phyloP scores from a whole-genome alignment of 1,140 invertebrate genomes.

The Asobara japonica region DNA sequence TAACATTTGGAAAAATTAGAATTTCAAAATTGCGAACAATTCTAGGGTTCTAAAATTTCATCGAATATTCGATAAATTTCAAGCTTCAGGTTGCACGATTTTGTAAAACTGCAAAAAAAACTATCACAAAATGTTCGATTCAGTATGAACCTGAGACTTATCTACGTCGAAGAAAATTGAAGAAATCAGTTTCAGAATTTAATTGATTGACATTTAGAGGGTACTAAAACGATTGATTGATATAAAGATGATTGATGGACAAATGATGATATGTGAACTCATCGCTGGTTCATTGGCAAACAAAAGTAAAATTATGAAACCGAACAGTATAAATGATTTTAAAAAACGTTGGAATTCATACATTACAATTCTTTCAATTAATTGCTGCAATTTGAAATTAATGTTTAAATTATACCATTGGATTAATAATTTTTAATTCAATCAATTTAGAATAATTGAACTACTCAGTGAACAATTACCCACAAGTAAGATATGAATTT shows the following conservation, averaged over 20 bases:
- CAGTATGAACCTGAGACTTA: too few relatives aligned
- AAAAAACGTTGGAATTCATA: not conserved
- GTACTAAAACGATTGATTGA: not conserved
- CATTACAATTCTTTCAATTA: not conserved
- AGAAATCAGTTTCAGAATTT: not conserved
- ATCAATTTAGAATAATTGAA: not conserved
- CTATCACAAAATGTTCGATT: too few relatives aligned
- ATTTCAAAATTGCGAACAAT: too few relatives aligned
- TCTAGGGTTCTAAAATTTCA: too few relatives aligned
- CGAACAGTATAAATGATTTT: not conserved
- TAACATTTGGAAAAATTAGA: too few relatives aligned
- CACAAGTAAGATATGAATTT: not conserved
- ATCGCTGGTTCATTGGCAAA: not conserved
- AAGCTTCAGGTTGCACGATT: too few relatives aligned
- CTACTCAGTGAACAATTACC: not conserved
- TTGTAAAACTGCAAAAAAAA: too few relatives aligned
- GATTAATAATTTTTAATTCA: not conserved
- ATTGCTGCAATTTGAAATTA: not conserved
- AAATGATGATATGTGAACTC: not conserved
- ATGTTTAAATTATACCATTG: not conserved
- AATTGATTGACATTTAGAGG: not conserved
- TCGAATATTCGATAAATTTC: too few relatives aligned
- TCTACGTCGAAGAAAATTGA: too few relatives aligned
- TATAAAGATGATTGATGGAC: not conserved
- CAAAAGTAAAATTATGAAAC: not conserved